phyloP scores from a whole-genome alignment of 2,888 invertebrate species.

The Romanomermis culicivorax region DNA sequence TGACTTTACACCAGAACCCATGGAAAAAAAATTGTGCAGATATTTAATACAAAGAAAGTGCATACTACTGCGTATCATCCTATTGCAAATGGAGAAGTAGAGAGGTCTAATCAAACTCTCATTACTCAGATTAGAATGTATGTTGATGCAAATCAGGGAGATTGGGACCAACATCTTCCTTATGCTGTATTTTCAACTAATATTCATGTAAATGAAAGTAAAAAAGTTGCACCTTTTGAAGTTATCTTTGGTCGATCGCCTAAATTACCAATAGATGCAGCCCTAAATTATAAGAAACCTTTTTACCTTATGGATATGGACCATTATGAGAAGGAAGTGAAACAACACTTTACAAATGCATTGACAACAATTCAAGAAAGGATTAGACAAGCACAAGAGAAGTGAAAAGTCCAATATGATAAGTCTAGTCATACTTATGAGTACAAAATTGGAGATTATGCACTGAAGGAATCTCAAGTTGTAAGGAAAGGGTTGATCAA shows the following conservation, averaged over 20 bases:
- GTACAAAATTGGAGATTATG: not conserved
- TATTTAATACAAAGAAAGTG: not conserved
- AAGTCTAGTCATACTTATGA: not conserved
- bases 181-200: constrained; percentile 17
- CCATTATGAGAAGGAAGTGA: not conserved
- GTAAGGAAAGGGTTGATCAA: not conserved
- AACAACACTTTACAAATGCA: not conserved
- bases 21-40: not conserved
- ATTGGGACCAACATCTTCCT: constrained; percentile 19
- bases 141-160: constrained; percentile 14
- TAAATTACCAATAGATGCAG: constrained; percentile 12
- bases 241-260: constrained; percentile 13
- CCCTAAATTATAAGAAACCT: not conserved
- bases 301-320: not conserved
- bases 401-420: not conserved
- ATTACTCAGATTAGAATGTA: constrained; percentile 15
- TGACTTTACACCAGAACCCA: not conserved
- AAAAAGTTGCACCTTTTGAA: constrained; percentile 14
- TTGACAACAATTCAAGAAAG: not conserved
- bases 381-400: not conserved
- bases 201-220: constrained; percentile 13
- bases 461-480: not conserved
- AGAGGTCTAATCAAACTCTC: constrained; percentile 14
- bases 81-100: constrained; percentile 12
- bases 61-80: constrained; percentile 11